Base-by-base conservation (phyloP, 2,113 vertebrate species). In the Pitta sordida region DNA sequence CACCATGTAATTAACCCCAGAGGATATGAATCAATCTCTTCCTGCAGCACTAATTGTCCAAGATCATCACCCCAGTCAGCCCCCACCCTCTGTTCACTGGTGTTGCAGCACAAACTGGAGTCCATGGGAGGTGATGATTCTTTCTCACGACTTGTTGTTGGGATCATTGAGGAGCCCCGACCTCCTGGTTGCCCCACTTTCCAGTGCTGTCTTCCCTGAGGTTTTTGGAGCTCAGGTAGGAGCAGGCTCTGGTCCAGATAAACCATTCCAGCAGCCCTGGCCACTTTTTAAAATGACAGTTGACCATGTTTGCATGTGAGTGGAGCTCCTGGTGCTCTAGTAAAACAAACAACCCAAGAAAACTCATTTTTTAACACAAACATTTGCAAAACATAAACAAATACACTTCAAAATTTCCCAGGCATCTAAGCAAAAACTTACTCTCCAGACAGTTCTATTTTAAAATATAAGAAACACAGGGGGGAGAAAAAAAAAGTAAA, bases 341-440 rank as follows among this genome's bases (percentile, higher is more conserved):
- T 32, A 82, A 60, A 53, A 56, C 2, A 30, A 86, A 71, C 32
- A 55, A 39, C 59, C 78, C 36, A 34, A 82, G 21, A 8, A 62
- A 19, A 15, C 55, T 79, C 16, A 21, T 85, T 92, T 86, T 82
- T 41, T 53, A 92, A 37, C 23, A n/a, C 1, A 36, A 93, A 55
- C 24, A 30, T 34, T 89, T 5, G 12, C 55, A 67, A 87, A 95
- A 87, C 43, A 48, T 51, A 92, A 75, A 94, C 70, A 92, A 92
- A 90, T 70, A 80, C 13, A 78, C 78, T 55, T 37, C 55, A 65
- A 67, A 83, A 9, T 73, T 91, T 89, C 75, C 58, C 78, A 85
- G 74, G 55, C 67, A 85, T 77, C 81, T 67, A 73, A 67, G 39
- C 46, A 69, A 83, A 88, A 83, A 36, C 32, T 82, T 53, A 58